These are phyloP conservation scores for Magallana nippona DNA, from an alignment of 2,888 invertebrate genomes.

Conservation along the genomic window DNA sequence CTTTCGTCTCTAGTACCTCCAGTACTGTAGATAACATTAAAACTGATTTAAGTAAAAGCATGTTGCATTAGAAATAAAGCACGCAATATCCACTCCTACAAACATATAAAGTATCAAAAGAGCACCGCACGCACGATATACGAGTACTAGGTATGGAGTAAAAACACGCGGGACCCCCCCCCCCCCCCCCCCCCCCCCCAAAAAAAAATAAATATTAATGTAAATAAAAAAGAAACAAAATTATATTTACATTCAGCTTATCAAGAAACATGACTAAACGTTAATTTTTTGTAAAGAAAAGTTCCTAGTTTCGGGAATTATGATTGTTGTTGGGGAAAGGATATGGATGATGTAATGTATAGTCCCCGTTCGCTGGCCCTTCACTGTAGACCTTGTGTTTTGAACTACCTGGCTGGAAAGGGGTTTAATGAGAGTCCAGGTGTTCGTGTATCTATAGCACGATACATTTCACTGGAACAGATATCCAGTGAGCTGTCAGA, in stretches of 20 bases:
- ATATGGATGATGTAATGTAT: too few relatives aligned
- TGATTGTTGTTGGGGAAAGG: too few relatives aligned
- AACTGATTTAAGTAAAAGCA: conserved; percentile 8
- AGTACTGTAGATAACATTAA: background rate
- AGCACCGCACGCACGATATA: background rate
- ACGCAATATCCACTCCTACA: conserved; percentile 13
- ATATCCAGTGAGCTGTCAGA: background rate
- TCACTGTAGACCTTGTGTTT: background rate
- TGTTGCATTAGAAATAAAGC: background rate
- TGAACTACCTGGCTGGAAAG: conserved; percentile 11
- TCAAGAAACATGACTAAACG: too few relatives aligned
- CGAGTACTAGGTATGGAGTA: background rate
- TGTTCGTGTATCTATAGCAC: background rate
- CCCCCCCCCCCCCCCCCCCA: too few relatives aligned
- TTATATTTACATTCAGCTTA: too few relatives aligned
- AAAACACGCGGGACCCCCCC: too few relatives aligned
- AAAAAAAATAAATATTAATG: too few relatives aligned
- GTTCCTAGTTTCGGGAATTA: too few relatives aligned
- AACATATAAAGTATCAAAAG: background rate
- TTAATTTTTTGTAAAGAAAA: too few relatives aligned
- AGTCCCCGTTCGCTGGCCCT: background rate
- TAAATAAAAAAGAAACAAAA: too few relatives aligned
- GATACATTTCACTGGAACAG: conserved; percentile 9
- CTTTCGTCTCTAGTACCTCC: background rate
- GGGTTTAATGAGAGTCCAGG: conserved; percentile 14